Evolutionary conservation across 2,888 invertebrate species (phyloP), one percentile per base, ranked within the genome.

Genomic region (Phragmatobia fuliginosa): DNA sequence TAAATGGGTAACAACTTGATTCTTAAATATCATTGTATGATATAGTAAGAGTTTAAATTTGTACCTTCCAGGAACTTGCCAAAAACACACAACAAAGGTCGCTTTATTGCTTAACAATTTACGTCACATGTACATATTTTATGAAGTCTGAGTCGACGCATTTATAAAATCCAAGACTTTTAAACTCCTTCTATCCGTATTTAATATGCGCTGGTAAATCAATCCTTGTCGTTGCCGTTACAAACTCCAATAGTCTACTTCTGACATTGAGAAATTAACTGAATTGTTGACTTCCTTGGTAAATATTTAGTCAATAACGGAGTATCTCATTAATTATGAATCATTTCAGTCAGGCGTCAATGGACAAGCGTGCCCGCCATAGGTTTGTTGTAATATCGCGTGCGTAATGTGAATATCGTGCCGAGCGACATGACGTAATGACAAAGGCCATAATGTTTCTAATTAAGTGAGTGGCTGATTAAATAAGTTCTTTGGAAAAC

Each of bases 391-490:
- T 28, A 56, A 56, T 56, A 56, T 56, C 25, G 56, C 56, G 56
- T 56, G 56, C 28, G 56, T 56, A 56, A 16, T 56, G 56, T 56
- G 28, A 56, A 56, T 56, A 28, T 56, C 56, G 56, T 25, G 56
- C 56, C 28, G 28, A 28, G 6, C 56, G 56, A 10, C 25, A 56
- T 56, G 56, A 28, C 28, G 28, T 28, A 56, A 56, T 28, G 56
- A 56, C 28, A 56, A 56, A 56, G 56, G 56, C 56, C 56, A 56
- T 28, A 56, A 28, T 11, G 56, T 16, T 56, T 56, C 16, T 56
- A 56, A 56, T 56, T 56, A 14, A 56, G 56, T 62, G 62, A 62
- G 38, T 28, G 38, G 38, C 60, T 60, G 33, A 33, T 32, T 60
- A 36, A 36, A 60, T 25, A n/a, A 60, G n/a, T n/a, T n/a, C 14